phyloP scores from a whole-genome alignment of 2,888 invertebrate genomes.

The Thymelicus sylvestris region DNA sequence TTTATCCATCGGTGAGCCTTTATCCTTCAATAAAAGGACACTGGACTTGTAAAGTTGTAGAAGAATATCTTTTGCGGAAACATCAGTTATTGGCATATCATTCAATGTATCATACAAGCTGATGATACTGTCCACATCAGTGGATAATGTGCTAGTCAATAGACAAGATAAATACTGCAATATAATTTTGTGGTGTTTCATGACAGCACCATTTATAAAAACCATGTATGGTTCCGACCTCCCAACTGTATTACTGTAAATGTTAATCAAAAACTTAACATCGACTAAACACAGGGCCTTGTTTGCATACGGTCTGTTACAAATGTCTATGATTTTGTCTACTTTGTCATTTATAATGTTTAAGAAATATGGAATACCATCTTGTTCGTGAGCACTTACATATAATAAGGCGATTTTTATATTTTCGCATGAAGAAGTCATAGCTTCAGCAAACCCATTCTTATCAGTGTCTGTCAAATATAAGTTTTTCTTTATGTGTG shows the following conservation, averaged over 20 bases:
- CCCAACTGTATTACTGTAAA: slow-evolving; percentile 3
- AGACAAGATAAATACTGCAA: slow-evolving; percentile 57
- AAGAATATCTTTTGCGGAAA: slow-evolving; percentile 49
- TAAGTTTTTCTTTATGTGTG: slow-evolving; percentile 29
- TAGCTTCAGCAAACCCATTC: slow-evolving; percentile 18
- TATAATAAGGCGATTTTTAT: slow-evolving; percentile 61
- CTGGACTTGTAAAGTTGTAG: slow-evolving; percentile 58
- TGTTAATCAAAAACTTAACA: slow-evolving; percentile 42
- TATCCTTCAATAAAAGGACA: slow-evolving; percentile 56
- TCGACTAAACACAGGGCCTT: slow-evolving; percentile 60
- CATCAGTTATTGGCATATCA: slow-evolving; percentile 41
- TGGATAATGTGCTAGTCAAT: slow-evolving; percentile 50
- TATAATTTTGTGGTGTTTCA: slow-evolving; percentile 48
- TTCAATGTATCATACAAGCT: slow-evolving; percentile 52
- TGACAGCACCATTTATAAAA: slow-evolving; percentile 7
- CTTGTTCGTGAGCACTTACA: slow-evolving; percentile 50
- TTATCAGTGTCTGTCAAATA: slow-evolving; percentile 25
- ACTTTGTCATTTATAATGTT: slow-evolving; percentile 54
- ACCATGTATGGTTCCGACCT: slow-evolving; percentile 27
- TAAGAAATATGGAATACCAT: slow-evolving; percentile 50
- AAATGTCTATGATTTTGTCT: slow-evolving; percentile 46
- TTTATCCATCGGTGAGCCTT: slow-evolving; percentile 53
- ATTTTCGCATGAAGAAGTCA: slow-evolving; percentile 46
- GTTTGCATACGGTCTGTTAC: slow-evolving; percentile 64
- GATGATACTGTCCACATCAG: slow-evolving; percentile 54